phyloP scores from a whole-genome alignment of 2,888 invertebrate species.

The Drosophila birchii region DNA sequence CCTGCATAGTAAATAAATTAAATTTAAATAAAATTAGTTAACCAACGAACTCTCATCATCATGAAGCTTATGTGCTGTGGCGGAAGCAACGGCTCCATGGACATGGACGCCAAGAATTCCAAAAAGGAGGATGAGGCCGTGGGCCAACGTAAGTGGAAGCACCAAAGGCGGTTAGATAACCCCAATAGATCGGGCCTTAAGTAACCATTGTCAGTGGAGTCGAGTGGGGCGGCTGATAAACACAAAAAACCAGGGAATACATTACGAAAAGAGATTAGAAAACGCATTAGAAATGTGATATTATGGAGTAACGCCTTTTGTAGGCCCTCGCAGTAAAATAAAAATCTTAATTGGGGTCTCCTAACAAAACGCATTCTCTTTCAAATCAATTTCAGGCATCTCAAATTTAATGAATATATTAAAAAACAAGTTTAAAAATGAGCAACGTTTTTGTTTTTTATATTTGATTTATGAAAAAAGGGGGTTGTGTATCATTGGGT shows the following conservation, averaged over 20 bases:
- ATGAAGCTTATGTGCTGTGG: conserved; percentile 65
- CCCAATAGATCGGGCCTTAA: conserved; percentile 14
- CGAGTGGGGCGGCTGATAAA: conserved; percentile 3
- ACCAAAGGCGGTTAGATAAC: conserved; percentile 32
- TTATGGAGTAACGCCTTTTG: neutral
- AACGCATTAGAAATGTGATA: neutral
- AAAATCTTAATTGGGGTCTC: neutral
- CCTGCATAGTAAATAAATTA: neutral
- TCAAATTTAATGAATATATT: conserved; percentile 3
- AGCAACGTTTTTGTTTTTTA: neutral
- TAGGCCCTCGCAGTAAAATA: neutral
- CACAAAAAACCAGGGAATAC: neutral
- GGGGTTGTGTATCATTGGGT: neutral
- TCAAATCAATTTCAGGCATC: neutral
- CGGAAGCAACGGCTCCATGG: conserved; percentile 49
- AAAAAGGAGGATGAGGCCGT: conserved; percentile 61
- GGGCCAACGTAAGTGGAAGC: conserved; percentile 55
- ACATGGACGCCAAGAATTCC: conserved; percentile 37
- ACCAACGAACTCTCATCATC: neutral
- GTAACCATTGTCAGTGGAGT: conserved; percentile 1
- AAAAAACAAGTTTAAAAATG: conserved; percentile 6
- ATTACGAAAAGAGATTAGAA: conserved; percentile 9
- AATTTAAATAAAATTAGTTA: conserved; percentile 1
- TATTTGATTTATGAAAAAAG: neutral
- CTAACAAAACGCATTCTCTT: neutral